A percentile compares a stretch with the other conserved stretches of the same genome.
Evolutionary conservation across 2,888 invertebrate species (phyloP).

Genomic region (Calephelis perditalis): DNA sequence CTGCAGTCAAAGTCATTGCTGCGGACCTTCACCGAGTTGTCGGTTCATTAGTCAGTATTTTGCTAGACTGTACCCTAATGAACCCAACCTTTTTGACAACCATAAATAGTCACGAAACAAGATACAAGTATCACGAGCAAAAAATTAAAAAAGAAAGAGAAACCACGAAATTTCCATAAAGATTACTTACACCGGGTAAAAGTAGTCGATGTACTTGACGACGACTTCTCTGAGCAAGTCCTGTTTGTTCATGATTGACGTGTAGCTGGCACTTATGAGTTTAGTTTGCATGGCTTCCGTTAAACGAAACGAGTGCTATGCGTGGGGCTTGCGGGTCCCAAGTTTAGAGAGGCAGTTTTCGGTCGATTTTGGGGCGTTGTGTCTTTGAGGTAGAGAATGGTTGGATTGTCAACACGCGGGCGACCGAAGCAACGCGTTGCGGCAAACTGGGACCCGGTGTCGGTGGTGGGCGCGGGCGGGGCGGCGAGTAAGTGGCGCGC

Average conservation of each 20-base stretch:
- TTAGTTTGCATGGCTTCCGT: conserved; percentile 75
- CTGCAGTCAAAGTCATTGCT: conserved; percentile 60
- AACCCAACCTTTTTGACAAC: neutral
- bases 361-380: conserved; percentile 46
- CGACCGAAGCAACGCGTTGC: conserved; percentile 73
- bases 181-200: conserved; percentile 82
- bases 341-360: conserved; percentile 60
- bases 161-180: conserved; percentile 15
- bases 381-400: conserved; percentile 51
- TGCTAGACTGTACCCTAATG: neutral
- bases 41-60: conserved; percentile 56
- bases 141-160: conserved; percentile 23
- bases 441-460: conserved; percentile 69
- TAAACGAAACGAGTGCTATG: conserved; percentile 46
- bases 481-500: conserved; percentile 67
- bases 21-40: conserved; percentile 73
- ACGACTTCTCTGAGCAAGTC: conserved; percentile 83
- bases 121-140: conserved; percentile 47
- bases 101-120: conserved; percentile 24
- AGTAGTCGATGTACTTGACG: conserved; percentile 84
- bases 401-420: conserved; percentile 53
- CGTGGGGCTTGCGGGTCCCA: conserved; percentile 57
- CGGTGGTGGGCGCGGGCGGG: conserved; percentile 51
- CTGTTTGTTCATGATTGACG: conserved; percentile 81
- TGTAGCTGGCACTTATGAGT: conserved; percentile 79